Base-by-base conservation (phyloP, 2,888 invertebrate genomes). In the Pyrrhosoma nymphula region DNA sequence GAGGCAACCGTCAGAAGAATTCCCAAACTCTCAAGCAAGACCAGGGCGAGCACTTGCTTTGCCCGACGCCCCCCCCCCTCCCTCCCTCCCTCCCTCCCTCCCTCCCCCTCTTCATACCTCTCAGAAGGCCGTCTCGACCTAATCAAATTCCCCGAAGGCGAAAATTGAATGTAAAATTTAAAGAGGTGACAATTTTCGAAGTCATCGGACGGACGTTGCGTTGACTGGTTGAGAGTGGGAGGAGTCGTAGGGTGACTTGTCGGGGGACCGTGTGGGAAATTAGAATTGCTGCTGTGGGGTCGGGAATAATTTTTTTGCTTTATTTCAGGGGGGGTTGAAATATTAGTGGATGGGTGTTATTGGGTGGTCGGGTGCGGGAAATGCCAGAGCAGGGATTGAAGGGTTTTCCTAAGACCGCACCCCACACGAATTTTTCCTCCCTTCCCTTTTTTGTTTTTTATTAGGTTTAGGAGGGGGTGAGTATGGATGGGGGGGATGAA, bases 101-200 rank as follows among this genome's bases (percentile, higher is more conserved):
- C 16, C 3, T 60, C 3, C 2, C 35, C 35, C 35, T 26, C 69
- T 69, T 0, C 14, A 14, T 16, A 0, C 35, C 82, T 35, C 82
- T 26, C 82, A 12, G 60, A 60, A n/a, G 69, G 69, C 35, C 14
- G 39, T 23, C 91, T 20, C 93, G n/a, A 35, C 93, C 93, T 93
- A 93, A 93, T 93, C 93, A 93, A 93, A 93, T 93, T 93, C 82
- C 35, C 16, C 47, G 93, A 47, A 6, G 63, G 69, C 63, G 26
- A 93, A 93, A 93, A 93, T 93, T 69, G 93, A 93, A 93, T 93
- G 93, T 93, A 93, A 93, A 93, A 93, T 93, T 93, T 93, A 93
- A 93, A 93, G 75, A 93, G 63, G 47, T 93, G 93, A 93, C 93
- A 93, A 93, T 93, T 75, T 91, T 60, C 69, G 63, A 60, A 91